Percentiles rank a stretch among this genome's conserved stretches.
These are phyloP conservation scores for Pocillopora damicornis DNA, from an alignment of 64 coral and sea anemone species.

Conservation along the genomic window DNA sequence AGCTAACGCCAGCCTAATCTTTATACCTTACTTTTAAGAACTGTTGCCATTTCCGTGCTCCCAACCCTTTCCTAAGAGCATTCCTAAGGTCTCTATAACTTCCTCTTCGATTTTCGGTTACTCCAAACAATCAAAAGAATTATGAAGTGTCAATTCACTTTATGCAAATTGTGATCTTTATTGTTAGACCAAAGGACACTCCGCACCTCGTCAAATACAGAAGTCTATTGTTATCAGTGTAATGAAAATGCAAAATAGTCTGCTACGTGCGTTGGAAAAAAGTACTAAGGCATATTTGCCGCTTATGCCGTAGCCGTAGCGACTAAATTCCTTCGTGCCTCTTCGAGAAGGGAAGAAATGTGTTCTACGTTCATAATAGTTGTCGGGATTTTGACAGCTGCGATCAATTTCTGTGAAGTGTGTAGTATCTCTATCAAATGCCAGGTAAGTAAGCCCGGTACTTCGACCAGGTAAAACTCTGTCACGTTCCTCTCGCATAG, in stretches of 20 bases:
- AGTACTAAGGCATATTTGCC: neutral
- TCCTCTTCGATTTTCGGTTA: too few relatives aligned
- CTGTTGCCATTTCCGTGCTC: too few relatives aligned
- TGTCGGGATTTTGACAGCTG: neutral
- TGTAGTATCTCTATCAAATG: constrained; percentile 18
- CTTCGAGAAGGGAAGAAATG: neutral
- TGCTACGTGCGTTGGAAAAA: neutral
- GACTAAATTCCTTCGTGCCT: neutral
- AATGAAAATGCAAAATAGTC: constrained; percentile 1
- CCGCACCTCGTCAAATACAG: neutral
- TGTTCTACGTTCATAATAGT: too few relatives aligned
- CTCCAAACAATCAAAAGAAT: too few relatives aligned
- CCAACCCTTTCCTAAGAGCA: too few relatives aligned
- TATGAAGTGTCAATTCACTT: neutral
- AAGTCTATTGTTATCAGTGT: neutral
- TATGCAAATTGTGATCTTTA: neutral
- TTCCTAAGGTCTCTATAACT: too few relatives aligned
- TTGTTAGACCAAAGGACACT: neutral
- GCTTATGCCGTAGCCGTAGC: neutral
- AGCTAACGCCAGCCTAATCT: too few relatives aligned
- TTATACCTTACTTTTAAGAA: too few relatives aligned
- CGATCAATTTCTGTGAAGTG: neutral
- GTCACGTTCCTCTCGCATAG: neutral
- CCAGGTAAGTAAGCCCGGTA: neutral
- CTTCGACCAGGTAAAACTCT: neutral